A percentile compares a stretch with the other conserved stretches of the same genome.
Evolutionary conservation across 2,888 invertebrate species (phyloP).

Genomic region (Stomorhina lunata): DNA sequence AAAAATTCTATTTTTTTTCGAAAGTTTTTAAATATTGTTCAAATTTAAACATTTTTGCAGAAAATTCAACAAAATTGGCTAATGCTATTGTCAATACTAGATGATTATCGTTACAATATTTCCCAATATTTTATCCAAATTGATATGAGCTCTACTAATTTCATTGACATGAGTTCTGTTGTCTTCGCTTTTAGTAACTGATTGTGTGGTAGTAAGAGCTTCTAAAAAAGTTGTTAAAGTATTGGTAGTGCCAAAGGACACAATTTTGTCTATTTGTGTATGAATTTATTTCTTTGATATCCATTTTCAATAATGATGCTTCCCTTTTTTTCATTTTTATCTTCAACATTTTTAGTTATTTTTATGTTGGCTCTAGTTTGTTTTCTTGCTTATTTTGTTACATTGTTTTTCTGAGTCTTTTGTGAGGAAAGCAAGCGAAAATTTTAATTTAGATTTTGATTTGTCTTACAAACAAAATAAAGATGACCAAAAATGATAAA

Average conservation of each 20-base stretch:
- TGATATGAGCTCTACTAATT: no score
- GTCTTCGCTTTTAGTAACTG: no score
- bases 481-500: constrained; percentile 39
- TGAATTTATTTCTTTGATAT: constrained; percentile 41
- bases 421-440: constrained; percentile 54
- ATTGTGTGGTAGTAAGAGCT: not conserved
- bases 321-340: constrained; percentile 20
- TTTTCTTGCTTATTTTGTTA: constrained; percentile 14
- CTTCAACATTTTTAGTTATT: constrained; percentile 7
- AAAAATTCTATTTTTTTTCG: no score
- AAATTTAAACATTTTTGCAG: no score
- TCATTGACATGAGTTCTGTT: no score
- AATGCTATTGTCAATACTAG: no score
- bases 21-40: no score
- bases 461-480: constrained; percentile 14
- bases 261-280: constrained; percentile 2
- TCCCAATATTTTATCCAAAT: no score
- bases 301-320: constrained; percentile 55
- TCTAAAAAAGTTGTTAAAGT: not conserved
- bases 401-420: constrained; percentile 36
- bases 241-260: constrained; percentile 50
- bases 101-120: no score
- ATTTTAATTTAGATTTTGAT: constrained; percentile 61
- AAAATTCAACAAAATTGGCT: no score
- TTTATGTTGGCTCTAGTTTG: constrained; percentile 6